Evolutionary conservation across 1,140 invertebrate genomes (phyloP).

Genomic region (Arctopsyche grandis): DNA sequence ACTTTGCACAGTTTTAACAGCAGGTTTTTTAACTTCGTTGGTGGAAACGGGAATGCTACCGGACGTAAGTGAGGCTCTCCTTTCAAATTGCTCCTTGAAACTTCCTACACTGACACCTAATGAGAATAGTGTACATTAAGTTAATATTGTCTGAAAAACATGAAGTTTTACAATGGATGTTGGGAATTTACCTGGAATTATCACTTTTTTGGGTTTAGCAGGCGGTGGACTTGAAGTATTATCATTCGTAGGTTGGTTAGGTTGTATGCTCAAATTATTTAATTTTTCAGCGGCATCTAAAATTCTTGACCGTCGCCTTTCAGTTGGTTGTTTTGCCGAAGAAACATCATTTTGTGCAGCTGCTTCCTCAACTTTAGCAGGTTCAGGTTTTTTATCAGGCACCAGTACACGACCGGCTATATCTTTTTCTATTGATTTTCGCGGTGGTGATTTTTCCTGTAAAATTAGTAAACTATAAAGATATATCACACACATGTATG

Average conservation of each 20-base stretch:
- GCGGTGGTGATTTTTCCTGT: constrained; percentile 51
- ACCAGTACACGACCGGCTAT: constrained; percentile 16
- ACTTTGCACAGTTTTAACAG: constrained; percentile 29
- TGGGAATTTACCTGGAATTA: constrained; percentile 71
- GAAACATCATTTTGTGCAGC: constrained; percentile 57
- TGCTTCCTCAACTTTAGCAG: constrained; percentile 55
- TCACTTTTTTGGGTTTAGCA: constrained; percentile 81
- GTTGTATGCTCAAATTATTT: constrained; percentile 67
- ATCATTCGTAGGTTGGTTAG: constrained; percentile 51
- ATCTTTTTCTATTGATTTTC: constrained; percentile 52
- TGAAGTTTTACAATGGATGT: not conserved
- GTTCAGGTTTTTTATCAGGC: constrained; percentile 42
- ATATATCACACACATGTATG: not conserved
- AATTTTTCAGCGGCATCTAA: constrained; percentile 79
- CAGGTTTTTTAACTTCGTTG: constrained; percentile 45
- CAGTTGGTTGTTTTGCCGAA: constrained; percentile 58
- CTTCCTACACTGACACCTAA: constrained; percentile 80
- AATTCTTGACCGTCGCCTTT: constrained; percentile 73
- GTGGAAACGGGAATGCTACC: constrained; percentile 42
- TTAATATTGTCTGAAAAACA: constrained; percentile 20
- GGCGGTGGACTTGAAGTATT: constrained; percentile 56
- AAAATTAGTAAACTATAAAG: constrained; percentile 17
- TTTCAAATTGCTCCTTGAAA: constrained; percentile 84
- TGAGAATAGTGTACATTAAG: constrained; percentile 18
- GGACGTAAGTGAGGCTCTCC: constrained; percentile 74